Evolutionary conservation across 2,888 invertebrate genomes (phyloP).

Genomic region (Mechanitis mazaeus): DNA sequence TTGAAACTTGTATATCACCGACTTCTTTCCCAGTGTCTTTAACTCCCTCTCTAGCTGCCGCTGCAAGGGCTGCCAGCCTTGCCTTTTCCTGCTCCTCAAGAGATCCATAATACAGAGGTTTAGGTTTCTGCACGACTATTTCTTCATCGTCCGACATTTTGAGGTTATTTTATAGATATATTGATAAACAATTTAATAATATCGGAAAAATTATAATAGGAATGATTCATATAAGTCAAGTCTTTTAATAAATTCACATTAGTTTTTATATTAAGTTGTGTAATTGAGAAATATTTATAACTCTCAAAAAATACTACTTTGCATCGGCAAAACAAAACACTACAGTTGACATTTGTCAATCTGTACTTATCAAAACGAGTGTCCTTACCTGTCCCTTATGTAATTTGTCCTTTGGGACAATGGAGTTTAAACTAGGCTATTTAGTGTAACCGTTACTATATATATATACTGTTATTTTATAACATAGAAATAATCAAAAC

Average conservation of each 20-base stretch:
- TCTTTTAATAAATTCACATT: background rate
- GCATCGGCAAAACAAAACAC: conserved; percentile 3
- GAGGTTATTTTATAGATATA: conserved; percentile 46
- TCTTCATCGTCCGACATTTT: conserved; percentile 91
- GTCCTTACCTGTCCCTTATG: too few relatives aligned
- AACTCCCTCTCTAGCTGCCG: conserved; percentile 77
- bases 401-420: too few relatives aligned
- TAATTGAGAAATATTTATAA: background rate
- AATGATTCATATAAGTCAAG: background rate
- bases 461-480: too few relatives aligned
- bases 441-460: too few relatives aligned
- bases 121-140: conserved; percentile 83
- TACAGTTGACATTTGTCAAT: background rate
- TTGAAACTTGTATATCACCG: conserved; percentile 81
- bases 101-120: conserved; percentile 92
- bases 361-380: background rate
- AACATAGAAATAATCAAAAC: too few relatives aligned
- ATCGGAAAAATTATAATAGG: background rate
- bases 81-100: conserved; percentile 89
- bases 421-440: too few relatives aligned
- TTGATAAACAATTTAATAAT: background rate
- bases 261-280: background rate
- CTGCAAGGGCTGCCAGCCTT: conserved; percentile 77
- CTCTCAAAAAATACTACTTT: background rate
- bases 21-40: conserved; percentile 79